These are phyloP conservation scores for Gambusia affinis DNA, from an alignment of 2,113 vertebrate species.

Conservation along the genomic window DNA sequence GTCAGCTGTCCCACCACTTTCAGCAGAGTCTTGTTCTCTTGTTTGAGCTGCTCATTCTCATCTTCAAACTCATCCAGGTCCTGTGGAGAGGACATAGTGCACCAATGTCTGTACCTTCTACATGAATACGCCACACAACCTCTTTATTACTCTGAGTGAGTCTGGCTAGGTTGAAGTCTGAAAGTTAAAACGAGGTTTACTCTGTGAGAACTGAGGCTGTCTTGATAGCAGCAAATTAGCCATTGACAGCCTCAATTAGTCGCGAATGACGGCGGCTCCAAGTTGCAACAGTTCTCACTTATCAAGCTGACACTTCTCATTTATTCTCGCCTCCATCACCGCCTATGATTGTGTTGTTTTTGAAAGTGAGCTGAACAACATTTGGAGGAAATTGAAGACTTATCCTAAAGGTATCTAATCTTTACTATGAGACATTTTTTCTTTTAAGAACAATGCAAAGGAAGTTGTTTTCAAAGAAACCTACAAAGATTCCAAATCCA, in stretches of 20 bases:
- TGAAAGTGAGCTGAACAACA: constrained; percentile 9
- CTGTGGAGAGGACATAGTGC: constrained; percentile 67
- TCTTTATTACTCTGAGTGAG: not conserved
- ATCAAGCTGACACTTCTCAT: constrained; percentile 63
- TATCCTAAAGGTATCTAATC: not conserved
- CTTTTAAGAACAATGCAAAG: not conserved
- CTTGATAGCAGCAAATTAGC: constrained; percentile 64
- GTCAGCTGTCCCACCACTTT: constrained; percentile 99
- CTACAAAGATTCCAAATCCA: not conserved
- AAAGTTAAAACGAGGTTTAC: constrained; percentile 17
- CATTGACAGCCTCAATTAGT: constrained; percentile 69
- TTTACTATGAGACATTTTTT: not conserved
- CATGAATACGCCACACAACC: constrained; percentile 30
- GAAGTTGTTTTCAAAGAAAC: not conserved
- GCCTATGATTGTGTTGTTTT: not conserved
- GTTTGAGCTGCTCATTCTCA: constrained; percentile 97
- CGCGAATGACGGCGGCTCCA: constrained; percentile 55
- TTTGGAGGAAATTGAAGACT: constrained; percentile 12
- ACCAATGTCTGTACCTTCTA: not conserved
- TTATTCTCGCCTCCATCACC: constrained; percentile 52
- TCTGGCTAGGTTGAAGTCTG: constrained; percentile 1
- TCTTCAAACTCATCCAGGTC: constrained; percentile 98
- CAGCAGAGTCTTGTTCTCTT: constrained; percentile 99
- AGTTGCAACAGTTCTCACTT: constrained; percentile 27
- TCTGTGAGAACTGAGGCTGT: constrained; percentile 15